phyloP scores from a whole-genome alignment of 2,797 vertebrate genomes.

The Peromyscus melanophrys region DNA sequence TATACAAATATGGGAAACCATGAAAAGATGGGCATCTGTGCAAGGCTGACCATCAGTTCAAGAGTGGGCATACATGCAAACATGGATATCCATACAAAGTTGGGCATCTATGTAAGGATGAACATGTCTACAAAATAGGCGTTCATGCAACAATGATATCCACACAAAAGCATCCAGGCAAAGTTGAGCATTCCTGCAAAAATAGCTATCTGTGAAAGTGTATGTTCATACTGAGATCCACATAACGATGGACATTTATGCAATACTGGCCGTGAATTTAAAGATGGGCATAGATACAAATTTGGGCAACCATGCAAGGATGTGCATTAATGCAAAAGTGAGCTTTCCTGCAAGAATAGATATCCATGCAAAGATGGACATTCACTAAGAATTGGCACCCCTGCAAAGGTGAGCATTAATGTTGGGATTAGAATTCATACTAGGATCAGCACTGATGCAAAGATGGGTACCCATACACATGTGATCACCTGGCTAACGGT shows the following conservation, averaged over 20 bases:
- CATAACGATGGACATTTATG: neutral
- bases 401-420: neutral
- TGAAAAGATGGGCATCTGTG: neutral
- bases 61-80: neutral
- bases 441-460: neutral
- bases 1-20: neutral
- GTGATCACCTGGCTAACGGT: neutral
- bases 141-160: neutral
- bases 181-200: neutral
- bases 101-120: neutral
- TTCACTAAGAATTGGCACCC: neutral
- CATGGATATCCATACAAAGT: neutral
- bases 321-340: neutral
- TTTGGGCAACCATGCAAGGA: neutral
- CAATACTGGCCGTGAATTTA: neutral
- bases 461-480: neutral
- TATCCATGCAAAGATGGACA: neutral
- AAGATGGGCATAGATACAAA: neutral
- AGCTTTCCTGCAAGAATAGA: neutral
- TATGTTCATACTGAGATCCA: neutral
- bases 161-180: neutral
- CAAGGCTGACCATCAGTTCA: accelerated
- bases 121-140: neutral
- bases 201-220: neutral
- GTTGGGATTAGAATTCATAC: neutral